Evolutionary conservation across 92 coral and sea anemone genomes (phyloP), one percentile per base, ranked within the genome.

Genomic region (Siderastrea radians): DNA sequence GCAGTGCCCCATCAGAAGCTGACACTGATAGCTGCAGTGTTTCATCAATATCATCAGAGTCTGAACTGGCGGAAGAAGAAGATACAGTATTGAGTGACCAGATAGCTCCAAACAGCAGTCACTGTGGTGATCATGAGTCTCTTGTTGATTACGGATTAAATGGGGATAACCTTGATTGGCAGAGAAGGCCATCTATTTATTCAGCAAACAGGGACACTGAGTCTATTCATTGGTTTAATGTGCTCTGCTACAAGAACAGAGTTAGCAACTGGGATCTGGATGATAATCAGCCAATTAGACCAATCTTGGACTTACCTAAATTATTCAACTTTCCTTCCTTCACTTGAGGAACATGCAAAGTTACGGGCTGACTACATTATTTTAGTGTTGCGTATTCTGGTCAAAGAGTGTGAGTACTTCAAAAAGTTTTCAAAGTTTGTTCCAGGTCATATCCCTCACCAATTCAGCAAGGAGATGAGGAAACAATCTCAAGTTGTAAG

Each of bases 151-250:
- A 53, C 51, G 80, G 80, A 10, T 59, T 75, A 43, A 75, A 75
- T 75, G 91, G 88, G 9, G 91, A 88, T 54, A 88, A 88, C 72
- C 61, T 51, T 26, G 91, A 88, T 72, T 88, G 79, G 73, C 47
- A 45, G 51, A 69, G 75, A 57, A 72, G 91, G 26, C 91, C 91
- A 44, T 69, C 87, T 59, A 65, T 88, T 14, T 88, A 88, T 47
- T 88, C 91, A n/a, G 19, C 81, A n/a, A 38, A 50, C 2, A 49
- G 14, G 43, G 91, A 88, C 67, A 88, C 91, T 47, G 72, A 80
- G 64, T 87, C 90, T 64, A 69, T 87, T 16, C 90, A 87, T 61
- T 78, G 90, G 67, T 86, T 86, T n/a, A 71, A 76, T 53, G 50
- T 86, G 90, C 45, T 86, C 7, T 84, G 74, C n/a, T 43, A 64